Percentiles rank a stretch among this genome's conserved stretches.
These are phyloP conservation scores for Drosophila miranda DNA, from an alignment of 1,140 invertebrate genomes.

Conservation along the genomic window DNA sequence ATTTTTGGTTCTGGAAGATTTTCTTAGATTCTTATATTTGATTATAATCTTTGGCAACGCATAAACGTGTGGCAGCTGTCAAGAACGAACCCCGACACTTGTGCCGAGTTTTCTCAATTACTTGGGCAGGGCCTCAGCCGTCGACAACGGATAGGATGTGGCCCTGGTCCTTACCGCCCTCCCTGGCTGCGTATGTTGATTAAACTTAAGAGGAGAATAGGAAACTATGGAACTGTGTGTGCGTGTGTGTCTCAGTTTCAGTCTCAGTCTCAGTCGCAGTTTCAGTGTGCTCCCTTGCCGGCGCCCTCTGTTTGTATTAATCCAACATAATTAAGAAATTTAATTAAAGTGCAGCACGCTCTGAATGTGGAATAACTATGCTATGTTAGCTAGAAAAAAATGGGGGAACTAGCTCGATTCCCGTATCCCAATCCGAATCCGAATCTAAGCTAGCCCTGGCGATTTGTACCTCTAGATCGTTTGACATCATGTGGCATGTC, in stretches of 20 bases:
- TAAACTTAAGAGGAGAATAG: slow-evolving; percentile 76
- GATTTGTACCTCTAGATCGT: no score
- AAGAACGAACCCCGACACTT: slow-evolving; percentile 50
- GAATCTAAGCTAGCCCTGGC: no score
- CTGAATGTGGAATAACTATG: slow-evolving; percentile 68
- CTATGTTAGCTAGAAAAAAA: slow-evolving; percentile 15
- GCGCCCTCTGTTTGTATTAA: slow-evolving; percentile 66
- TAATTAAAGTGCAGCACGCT: slow-evolving; percentile 77
- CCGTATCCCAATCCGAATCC: no score
- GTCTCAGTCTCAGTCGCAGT: background rate
- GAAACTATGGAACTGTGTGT: slow-evolving; percentile 52
- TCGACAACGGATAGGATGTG: no score
- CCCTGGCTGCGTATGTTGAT: slow-evolving; percentile 63
- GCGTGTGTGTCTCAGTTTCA: slow-evolving; percentile 1
- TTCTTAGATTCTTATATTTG: background rate
- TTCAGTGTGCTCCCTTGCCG: slow-evolving; percentile 30
- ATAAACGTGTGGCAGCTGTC: slow-evolving; percentile 36
- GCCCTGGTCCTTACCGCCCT: background rate
- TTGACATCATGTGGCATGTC: no score
- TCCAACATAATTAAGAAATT: slow-evolving; percentile 81
- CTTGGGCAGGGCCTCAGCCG: slow-evolving; percentile 38
- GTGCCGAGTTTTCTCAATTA: slow-evolving; percentile 77
- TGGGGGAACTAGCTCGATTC: no score
- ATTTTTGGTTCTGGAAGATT: background rate
- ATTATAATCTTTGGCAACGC: slow-evolving; percentile 3